Percentiles rank a stretch among this genome's conserved stretches.
Conservation (phyloP, 2,113 vertebrate species). For the Condylura cristata region DNA sequence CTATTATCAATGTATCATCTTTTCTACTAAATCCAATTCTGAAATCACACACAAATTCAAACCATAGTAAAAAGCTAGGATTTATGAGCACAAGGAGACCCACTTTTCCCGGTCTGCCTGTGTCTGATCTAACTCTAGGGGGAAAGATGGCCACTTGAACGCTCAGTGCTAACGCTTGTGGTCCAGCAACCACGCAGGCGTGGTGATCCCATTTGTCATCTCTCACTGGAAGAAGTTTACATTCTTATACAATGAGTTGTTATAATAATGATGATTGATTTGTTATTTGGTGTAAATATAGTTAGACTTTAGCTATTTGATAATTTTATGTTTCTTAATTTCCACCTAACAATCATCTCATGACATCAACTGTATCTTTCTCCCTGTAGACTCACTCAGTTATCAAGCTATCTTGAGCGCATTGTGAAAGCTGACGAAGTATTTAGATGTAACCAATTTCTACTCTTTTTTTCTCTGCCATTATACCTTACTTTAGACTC, state of each 20-base stretch:
- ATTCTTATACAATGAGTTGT: background rate
- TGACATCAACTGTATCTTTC: background rate
- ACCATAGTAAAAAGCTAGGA: background rate
- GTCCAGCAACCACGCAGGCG: background rate
- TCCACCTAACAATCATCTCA: background rate
- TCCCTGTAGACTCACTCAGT: background rate
- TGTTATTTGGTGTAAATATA: conserved; percentile 50
- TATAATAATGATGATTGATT: background rate
- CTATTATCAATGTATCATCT: background rate
- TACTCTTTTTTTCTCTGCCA: background rate
- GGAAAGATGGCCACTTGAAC: background rate
- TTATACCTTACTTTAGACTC: background rate
- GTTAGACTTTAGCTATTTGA: conserved; percentile 28
- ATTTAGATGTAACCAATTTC: background rate
- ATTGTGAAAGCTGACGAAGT: conserved; percentile 11
- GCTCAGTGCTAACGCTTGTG: background rate
- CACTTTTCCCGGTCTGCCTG: background rate
- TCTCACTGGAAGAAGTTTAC: background rate
- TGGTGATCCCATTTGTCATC: background rate
- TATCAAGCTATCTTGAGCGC: background rate
- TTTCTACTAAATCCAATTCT: background rate
- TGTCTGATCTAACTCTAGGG: conserved; percentile 23
- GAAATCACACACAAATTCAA: conserved; percentile 26
- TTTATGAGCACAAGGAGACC: background rate
- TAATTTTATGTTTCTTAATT: background rate